phyloP scores from a whole-genome alignment of 2,888 invertebrate species.

The Cryptosula pallasiana region DNA sequence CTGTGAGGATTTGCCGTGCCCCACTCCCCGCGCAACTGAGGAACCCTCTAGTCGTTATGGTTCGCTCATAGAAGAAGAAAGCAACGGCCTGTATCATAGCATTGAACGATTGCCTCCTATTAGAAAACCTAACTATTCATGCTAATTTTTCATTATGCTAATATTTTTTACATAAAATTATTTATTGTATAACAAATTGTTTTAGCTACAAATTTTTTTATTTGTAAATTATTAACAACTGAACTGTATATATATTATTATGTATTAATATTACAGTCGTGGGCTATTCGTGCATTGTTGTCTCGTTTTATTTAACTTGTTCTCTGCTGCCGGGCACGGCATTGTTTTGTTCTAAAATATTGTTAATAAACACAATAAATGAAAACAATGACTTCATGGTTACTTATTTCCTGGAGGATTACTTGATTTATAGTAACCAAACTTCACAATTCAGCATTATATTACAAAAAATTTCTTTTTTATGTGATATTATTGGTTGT shows the following conservation, averaged over 20 bases:
- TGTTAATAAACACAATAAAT: too few relatives aligned
- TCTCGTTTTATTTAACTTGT: not conserved
- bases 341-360: too few relatives aligned
- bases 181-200: too few relatives aligned
- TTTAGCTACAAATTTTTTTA: too few relatives aligned
- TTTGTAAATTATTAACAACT: too few relatives aligned
- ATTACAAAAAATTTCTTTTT: too few relatives aligned
- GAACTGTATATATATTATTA: not conserved
- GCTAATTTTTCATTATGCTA: not conserved
- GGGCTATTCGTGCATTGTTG: not conserved
- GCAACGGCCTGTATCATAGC: not conserved
- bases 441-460: too few relatives aligned
- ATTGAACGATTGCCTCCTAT: slow-evolving; percentile 9
- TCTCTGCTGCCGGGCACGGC: too few relatives aligned
- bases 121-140: not conserved
- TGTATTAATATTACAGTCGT: not conserved
- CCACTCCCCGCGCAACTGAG: not conserved
- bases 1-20: slow-evolving; percentile 3
- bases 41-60: not conserved
- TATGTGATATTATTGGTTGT: too few relatives aligned
- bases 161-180: not conserved
- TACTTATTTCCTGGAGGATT: too few relatives aligned
- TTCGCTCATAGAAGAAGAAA: not conserved
- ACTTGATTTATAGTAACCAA: too few relatives aligned
- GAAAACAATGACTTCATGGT: too few relatives aligned